A percentile compares a stretch with the other conserved stretches of the same genome.
phyloP scores from a whole-genome alignment of 1,140 invertebrate species.

The Cydia pomonella region DNA sequence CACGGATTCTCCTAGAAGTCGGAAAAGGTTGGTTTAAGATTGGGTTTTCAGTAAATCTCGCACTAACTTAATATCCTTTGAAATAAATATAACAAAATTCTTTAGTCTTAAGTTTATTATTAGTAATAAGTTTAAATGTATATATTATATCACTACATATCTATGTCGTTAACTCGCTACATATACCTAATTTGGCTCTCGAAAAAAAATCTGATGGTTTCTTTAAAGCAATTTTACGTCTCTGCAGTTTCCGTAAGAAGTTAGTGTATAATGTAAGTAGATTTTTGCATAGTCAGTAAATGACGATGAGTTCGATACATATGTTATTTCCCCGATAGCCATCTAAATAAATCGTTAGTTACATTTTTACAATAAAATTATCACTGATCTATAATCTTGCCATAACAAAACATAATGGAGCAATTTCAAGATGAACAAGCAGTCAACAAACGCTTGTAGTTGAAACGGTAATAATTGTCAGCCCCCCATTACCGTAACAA shows the following conservation, averaged over 20 bases:
- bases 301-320: no score
- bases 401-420: constrained; percentile 12
- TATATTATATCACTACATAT: no score
- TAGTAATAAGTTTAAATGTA: no score
- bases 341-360: background rate
- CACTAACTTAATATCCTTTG: background rate
- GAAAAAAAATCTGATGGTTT: no score
- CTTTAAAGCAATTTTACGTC: no score
- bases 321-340: background rate
- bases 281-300: no score
- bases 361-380: background rate
- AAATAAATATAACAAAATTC: no score
- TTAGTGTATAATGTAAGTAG: no score
- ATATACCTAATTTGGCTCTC: background rate
- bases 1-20: constrained; percentile 81
- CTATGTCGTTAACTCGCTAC: no score
- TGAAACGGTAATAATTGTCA: constrained; percentile 10
- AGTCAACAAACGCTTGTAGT: constrained; percentile 9
- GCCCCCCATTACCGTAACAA: background rate
- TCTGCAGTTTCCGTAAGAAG: no score
- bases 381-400: background rate
- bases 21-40: constrained; percentile 17
- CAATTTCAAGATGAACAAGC: background rate
- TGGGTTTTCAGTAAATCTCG: background rate
- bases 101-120: no score